phyloP scores from a whole-genome alignment of 2,797 vertebrate species.

The Diplodus sargus region DNA sequence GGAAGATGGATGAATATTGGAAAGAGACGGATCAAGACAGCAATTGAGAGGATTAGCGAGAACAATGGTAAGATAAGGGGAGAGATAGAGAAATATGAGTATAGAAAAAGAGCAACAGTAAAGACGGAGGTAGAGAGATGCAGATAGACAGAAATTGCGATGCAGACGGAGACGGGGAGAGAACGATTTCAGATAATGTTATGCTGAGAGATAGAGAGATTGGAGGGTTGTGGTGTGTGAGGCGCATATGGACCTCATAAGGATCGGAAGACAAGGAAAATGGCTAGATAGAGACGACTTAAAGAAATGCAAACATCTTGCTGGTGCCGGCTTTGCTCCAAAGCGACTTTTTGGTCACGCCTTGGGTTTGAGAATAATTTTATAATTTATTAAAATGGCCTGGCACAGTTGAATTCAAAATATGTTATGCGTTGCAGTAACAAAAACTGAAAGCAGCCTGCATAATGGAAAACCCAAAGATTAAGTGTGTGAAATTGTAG shows the following conservation, averaged over 20 bases:
- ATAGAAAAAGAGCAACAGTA: conserved; percentile 31
- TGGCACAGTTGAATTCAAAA: background rate
- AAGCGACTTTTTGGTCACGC: background rate
- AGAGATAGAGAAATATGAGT: conserved; percentile 54
- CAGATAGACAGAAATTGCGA: conserved; percentile 20
- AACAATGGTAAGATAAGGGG: conserved; percentile 52
- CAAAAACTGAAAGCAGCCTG: conserved; percentile 9
- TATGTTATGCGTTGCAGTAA: background rate
- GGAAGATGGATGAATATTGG: conserved; percentile 67
- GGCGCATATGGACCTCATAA: background rate
- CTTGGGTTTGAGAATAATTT: background rate
- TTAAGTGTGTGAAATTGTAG: conserved; percentile 9
- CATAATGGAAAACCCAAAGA: conserved; percentile 5
- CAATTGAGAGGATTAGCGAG: conserved; percentile 62
- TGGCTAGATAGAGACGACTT: background rate
- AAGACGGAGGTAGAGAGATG: conserved; percentile 21
- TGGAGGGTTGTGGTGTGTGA: conserved; percentile 5
- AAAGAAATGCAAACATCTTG: conserved; percentile 25
- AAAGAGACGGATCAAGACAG: conserved; percentile 61
- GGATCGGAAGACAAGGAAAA: conserved; percentile 10
- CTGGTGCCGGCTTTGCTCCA: background rate
- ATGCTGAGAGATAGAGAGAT: conserved; percentile 20
- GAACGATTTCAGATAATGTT: conserved; percentile 23
- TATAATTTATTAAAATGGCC: background rate
- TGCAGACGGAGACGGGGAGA: conserved; percentile 17